phyloP scores from a whole-genome alignment of 2,113 vertebrate species.

The Danionella cerebrum region DNA sequence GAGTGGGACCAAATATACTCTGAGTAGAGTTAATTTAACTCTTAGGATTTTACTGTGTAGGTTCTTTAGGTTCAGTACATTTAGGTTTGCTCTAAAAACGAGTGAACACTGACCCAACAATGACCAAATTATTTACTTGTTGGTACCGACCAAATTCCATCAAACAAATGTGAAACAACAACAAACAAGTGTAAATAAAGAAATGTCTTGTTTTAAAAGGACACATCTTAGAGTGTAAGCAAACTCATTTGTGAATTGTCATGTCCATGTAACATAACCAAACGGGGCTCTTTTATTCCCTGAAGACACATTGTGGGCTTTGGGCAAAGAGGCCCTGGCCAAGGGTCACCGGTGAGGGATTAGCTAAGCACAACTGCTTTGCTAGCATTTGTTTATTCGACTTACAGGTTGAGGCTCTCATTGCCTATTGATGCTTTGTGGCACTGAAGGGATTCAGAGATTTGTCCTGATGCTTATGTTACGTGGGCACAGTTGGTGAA shows the following conservation, averaged over 20 bases:
- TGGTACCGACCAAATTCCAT: too few relatives aligned
- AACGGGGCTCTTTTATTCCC: conserved; percentile 26
- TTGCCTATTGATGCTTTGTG: conserved; percentile 28
- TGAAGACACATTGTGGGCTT: background rate
- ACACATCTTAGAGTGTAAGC: conserved; percentile 3
- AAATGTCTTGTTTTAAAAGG: background rate
- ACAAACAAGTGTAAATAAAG: background rate
- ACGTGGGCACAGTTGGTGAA: too few relatives aligned
- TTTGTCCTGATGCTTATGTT: too few relatives aligned
- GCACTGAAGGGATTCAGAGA: background rate
- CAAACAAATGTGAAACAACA: background rate
- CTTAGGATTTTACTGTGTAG: too few relatives aligned
- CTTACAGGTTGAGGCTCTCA: conserved; percentile 21
- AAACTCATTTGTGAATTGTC: conserved; percentile 43
- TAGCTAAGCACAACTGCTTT: conserved; percentile 35
- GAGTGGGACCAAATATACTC: too few relatives aligned
- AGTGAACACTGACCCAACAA: too few relatives aligned
- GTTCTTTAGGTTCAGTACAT: too few relatives aligned
- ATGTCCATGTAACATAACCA: conserved; percentile 33
- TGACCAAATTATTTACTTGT: too few relatives aligned
- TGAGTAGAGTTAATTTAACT: too few relatives aligned
- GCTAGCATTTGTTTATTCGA: conserved; percentile 41
- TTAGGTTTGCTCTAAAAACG: too few relatives aligned
- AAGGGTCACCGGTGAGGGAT: conserved; percentile 43
- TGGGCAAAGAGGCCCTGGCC: conserved; percentile 14